Conservation (phyloP, 2,888 invertebrate species). For the Synanthedon vespiformis region DNA sequence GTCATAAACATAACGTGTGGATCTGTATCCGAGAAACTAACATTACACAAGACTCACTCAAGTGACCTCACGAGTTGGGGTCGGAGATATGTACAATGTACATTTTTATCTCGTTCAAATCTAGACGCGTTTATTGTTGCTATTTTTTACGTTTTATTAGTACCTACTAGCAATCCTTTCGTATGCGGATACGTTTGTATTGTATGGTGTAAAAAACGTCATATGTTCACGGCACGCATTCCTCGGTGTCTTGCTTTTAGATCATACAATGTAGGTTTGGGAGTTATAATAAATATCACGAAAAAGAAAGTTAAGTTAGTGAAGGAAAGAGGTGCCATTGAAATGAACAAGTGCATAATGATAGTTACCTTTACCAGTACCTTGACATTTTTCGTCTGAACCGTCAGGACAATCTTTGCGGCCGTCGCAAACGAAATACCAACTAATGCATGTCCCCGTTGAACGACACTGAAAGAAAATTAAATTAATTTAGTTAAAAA, state of each 20-base stretch:
- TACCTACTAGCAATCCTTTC: too few species aligned
- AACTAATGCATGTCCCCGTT: constrained; percentile 88
- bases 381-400: constrained; percentile 86
- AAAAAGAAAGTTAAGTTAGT: constrained; percentile 3
- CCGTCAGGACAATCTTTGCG: constrained; percentile 87
- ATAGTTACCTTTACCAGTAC: constrained; percentile 61
- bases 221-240: too few species aligned
- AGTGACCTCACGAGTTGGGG: background rate
- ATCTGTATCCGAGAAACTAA: too few species aligned
- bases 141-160: background rate
- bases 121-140: background rate
- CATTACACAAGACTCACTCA: too few species aligned
- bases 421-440: constrained; percentile 94
- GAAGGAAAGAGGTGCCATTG: constrained; percentile 14
- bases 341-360: constrained; percentile 27
- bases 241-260: too few species aligned
- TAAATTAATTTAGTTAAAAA: too few species aligned
- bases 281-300: constrained; percentile 3
- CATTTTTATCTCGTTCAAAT: background rate
- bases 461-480: constrained; percentile 78
- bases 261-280: too few species aligned
- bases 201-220: too few species aligned
- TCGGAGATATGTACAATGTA: background rate
- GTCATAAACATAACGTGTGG: too few species aligned
- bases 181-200: too few species aligned